phyloP scores from a whole-genome alignment of 2,888 invertebrate genomes.

The Noctua comes region DNA sequence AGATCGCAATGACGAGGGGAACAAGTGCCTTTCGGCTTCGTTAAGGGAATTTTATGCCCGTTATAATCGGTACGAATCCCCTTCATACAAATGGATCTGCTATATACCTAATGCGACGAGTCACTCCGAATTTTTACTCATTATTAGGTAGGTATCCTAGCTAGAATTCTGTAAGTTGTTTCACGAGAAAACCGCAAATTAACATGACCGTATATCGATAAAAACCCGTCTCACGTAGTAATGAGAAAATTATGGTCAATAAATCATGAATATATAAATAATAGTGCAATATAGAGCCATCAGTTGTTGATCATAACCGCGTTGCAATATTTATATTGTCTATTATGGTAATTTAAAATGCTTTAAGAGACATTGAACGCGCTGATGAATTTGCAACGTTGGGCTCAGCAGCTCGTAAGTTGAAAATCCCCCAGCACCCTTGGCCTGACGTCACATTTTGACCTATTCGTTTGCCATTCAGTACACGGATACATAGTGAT shows the following conservation, averaged over 20 bases:
- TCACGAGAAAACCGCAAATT: slow-evolving; percentile 15
- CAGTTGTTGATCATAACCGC: slow-evolving; percentile 8
- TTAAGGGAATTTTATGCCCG: no score
- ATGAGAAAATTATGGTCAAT: slow-evolving; percentile 27
- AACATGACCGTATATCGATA: slow-evolving; percentile 15
- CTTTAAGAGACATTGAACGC: not conserved
- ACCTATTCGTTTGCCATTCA: slow-evolving; percentile 63
- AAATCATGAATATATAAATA: slow-evolving; percentile 39
- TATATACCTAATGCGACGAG: not conserved
- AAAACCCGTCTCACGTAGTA: slow-evolving; percentile 8
- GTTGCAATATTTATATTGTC: slow-evolving; percentile 49
- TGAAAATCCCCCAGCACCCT: not conserved
- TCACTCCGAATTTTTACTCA: not conserved
- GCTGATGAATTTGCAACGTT: not conserved
- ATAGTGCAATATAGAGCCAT: slow-evolving; percentile 25
- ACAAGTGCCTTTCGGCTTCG: no score
- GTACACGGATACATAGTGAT: slow-evolving; percentile 56
- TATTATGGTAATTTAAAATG: not conserved
- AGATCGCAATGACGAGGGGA: no score
- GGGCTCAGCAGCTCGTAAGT: not conserved
- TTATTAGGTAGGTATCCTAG: not conserved
- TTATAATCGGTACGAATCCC: not conserved
- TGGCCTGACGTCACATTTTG: slow-evolving; percentile 56
- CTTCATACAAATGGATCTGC: not conserved
- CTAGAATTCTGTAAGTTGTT: not conserved